A percentile compares a stretch with the other conserved stretches of the same genome.
These are phyloP conservation scores for Cladopsammia gracilis DNA, from an alignment of 64 coral and sea anemone species.

Conservation along the genomic window DNA sequence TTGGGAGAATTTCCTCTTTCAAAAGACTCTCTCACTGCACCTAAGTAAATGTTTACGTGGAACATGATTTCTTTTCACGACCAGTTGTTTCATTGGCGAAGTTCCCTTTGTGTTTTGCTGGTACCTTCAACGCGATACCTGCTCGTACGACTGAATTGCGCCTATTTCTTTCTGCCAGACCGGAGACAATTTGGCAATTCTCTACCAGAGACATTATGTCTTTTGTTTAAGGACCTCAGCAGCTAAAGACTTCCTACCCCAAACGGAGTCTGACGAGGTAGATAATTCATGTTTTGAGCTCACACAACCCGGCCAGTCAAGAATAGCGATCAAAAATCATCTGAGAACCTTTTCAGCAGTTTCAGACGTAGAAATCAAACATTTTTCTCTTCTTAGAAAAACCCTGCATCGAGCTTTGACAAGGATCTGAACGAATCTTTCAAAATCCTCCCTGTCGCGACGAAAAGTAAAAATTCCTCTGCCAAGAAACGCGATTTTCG, in stretches of 20 bases:
- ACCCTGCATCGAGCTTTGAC: neutral
- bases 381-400: neutral
- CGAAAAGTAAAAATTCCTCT: neutral
- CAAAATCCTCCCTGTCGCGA: neutral
- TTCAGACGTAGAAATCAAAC: neutral
- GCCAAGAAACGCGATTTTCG: neutral
- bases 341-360: neutral
- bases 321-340: no score
- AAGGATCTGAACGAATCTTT: neutral
- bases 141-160: neutral
- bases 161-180: neutral
- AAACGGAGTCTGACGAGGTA: no score
- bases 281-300: no score
- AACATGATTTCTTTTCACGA: conserved; percentile 49
- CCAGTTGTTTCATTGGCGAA: conserved; percentile 41
- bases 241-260: neutral
- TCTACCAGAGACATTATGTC: neutral
- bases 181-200: neutral
- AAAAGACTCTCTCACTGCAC: conserved; percentile 46
- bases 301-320: no score
- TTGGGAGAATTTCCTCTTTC: conserved; percentile 28
- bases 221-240: neutral
- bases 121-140: neutral
- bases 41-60: conserved; percentile 62
- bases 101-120: conserved; percentile 26